Evolutionary conservation across 2,113 vertebrate genomes (phyloP).

Genomic region (Macheiramphus alcinus): DNA sequence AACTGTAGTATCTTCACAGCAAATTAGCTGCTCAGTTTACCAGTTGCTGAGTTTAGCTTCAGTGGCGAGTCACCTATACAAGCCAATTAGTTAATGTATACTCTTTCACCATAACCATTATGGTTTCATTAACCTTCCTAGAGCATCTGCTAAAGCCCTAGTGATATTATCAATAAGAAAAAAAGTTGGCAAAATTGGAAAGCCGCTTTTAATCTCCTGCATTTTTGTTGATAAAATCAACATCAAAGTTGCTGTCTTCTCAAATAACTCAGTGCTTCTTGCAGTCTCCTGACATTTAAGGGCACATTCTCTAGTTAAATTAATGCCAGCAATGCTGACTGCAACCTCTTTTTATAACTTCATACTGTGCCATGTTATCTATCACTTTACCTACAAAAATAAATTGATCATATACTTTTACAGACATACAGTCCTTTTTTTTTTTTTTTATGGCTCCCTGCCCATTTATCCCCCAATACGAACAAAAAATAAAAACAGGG

Average conservation of each 20-base stretch:
- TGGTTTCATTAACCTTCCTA: background rate
- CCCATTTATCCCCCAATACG: background rate
- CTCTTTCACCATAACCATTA: background rate
- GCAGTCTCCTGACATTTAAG: constrained; percentile 59
- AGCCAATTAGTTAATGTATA: background rate
- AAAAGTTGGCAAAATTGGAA: background rate
- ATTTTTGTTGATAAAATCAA: constrained; percentile 42
- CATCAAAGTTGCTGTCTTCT: constrained; percentile 52
- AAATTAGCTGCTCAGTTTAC: background rate
- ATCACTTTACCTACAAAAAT: constrained; percentile 30
- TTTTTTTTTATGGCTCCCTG: background rate
- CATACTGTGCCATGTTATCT: constrained; percentile 23
- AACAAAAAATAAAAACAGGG: background rate
- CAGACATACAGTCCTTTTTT: background rate
- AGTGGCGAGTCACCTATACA: background rate
- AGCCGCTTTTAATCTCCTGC: background rate
- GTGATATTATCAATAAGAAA: background rate
- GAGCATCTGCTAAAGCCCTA: background rate
- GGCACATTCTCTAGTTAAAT: constrained; percentile 47
- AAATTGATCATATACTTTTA: constrained; percentile 42
- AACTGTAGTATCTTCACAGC: background rate
- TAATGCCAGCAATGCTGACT: constrained; percentile 53
- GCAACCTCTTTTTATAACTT: constrained; percentile 57
- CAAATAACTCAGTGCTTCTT: constrained; percentile 44
- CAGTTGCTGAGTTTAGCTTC: background rate